Evolutionary conservation across 2,888 invertebrate species (phyloP), one percentile per base, ranked within the genome.

Genomic region (Helicoverpa assulta): DNA sequence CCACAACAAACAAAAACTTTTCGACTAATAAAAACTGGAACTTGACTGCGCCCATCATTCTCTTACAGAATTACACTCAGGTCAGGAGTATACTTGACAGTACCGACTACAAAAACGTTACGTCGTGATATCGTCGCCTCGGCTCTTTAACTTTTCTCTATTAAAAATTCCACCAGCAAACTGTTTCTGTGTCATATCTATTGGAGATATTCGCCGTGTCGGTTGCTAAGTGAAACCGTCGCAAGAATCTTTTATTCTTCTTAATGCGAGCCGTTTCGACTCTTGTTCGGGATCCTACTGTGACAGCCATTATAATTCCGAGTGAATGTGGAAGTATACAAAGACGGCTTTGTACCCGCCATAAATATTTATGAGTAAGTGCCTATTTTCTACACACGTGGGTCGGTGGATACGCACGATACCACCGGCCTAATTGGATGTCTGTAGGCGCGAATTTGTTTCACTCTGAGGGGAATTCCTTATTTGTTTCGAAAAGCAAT

Each of bases 281-380:
- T 93, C 89, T 95, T 94, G 94, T 95, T 94, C 91, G 90, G 88
- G 91, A 89, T 93, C 93, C 91, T 92, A 92, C 92, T 93, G 92
- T 92, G 93, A 94, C 94, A 94, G 92, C 92, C 93, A 95, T 95
- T 95, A 94, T 94, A 94, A 94, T 95, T 95, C 93, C 86, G 85
- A 89, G 90, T 93, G 94, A 94, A 95, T 95, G 92, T 94, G 91
- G 91, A 93, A 93, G 92, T 92, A 82, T 91, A 94, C 93, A 95
- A 94, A 94, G 93, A 91, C 87, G 90, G 91, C 92, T 91, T 95
- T 95, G 94, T 95, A 87, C 88, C 83, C 85, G 86, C 89, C 85
- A 94, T 95, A 93, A 95, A 95, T 95, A 95, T 95, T 94, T 94
- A 95, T 95, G 93, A 94, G 92, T 88, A 90, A 93, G 91, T 93